Evolutionary conservation across 2,797 vertebrate genomes (phyloP), one percentile per base, ranked within the genome.

Genomic region (Tadarida brasiliensis): DNA sequence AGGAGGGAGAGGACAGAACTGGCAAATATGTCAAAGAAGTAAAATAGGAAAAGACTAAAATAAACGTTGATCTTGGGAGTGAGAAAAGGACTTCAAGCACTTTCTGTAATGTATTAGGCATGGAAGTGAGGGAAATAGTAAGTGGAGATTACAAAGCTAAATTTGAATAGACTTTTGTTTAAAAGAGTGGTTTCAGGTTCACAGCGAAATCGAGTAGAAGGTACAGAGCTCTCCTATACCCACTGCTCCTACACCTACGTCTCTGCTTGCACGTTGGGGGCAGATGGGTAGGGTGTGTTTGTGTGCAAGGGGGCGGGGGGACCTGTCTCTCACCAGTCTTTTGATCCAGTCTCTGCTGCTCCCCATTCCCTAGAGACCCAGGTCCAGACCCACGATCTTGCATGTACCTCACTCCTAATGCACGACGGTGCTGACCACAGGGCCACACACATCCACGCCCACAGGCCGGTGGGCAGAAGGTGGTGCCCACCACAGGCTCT

Each of bases 21-120:
- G 78, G 54, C 20, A 92, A 87, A 63, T 26, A 76, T 4, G 7
- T 57, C 83, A 61, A 57, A 92, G 59, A 94, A 92, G 35, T 67
- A 22, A 91, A 88, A 77, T 5, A 71, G 49, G 65, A 57, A 87
- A 59, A 71, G 54, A 54, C n/a, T 70, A 76, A 94, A 91, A 78
- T 59, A 78, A 83, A 47, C 16, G 5, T 30, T 44, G 26, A 15
- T 54, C n/a, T 71, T 54, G 20, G 67, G 12, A 77, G 19, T 91
- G 76, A 65, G 65, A 91, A 90, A 94, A 71, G 17, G 24, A 56
- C 17, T 73, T 73, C 33, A 61, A 88, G 56, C 65, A 39, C 47
- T 51, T 76, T 91, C 61, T 95, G 5, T 24, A 82, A 82, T 80
- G 22, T 30, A 56, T 84, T 65, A 71, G 83, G 47, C 54, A 30